Base-by-base conservation (phyloP, 1,140 invertebrate genomes). In the Pogonomyrmex barbatus region DNA sequence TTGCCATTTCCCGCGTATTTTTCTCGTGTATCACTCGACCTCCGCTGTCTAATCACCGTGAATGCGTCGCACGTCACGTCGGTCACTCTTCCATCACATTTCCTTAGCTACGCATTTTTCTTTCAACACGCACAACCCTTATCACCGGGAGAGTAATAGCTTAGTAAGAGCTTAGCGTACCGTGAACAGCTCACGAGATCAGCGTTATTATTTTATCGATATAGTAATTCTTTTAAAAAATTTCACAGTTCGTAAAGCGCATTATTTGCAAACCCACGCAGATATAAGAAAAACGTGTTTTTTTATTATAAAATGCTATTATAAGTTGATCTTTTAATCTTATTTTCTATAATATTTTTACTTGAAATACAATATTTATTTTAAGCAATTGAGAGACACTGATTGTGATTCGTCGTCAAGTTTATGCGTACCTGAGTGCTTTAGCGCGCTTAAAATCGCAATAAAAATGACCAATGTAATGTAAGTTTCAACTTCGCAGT, bases 1-100 rank as follows among this genome's bases (percentile, higher is more conserved):
- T 68, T 50, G 45, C 65, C 65, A 50, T n/a, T 65, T 81, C 76
- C 58, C 70, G 45, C 50, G 67, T 86, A 86, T 86, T 88, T 88
- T 63, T 42, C 56, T 76, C 24, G 24, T 47, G 39, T 24, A 73
- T 73, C 67, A 47, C 54, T 24, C 73, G 39, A 65, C 39, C 39
- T 45, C 12, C 73, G 12, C 10, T 24, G 76, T 36, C 33, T 79
- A 79, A 79, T 79, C 60, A 79, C 76, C 54, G 76, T 79, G 50
- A 79, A 79, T 67, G 60, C 76, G 45, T 79, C 33, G 33, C 76
- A 36, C 45, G 33, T 79, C 58, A 33, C 60, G 60, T 52, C 60
- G 45, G n/a, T 4, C 33, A 39, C 47, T 50, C 62, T 79, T 79
- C 45, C 58, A 52, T 10, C 12, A 52, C 6, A 33, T 52, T 79